Evolutionary conservation across 64 coral and sea anemone genomes (phyloP), one percentile per base, ranked within the genome.

Genomic region (Hydrozoanthus tunicans): DNA sequence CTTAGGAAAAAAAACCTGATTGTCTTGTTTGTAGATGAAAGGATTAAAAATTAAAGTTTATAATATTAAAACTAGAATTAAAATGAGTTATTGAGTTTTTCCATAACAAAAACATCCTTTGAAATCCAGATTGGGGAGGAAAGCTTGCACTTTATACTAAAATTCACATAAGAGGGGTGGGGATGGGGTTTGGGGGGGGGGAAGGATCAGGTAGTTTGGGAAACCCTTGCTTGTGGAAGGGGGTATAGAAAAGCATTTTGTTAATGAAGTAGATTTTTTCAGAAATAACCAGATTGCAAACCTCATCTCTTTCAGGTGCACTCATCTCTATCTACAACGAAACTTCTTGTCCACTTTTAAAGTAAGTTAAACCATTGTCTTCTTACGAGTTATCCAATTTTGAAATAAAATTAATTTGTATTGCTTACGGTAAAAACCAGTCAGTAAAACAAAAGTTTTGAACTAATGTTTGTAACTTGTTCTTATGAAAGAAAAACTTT

Each of bases 261-360:
- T 71, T 17, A 25, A 10, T 74, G 27, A 3, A 43, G 51, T 8
- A 43, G 27, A 67, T 15, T 13, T 13, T 69, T 17, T 71, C 3
- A 11, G 10, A 43, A 11, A 51, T 52, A 7, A 51, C 8, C 51
- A 3, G 52, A 75, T 75, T 11, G 60, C 62, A 62, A 1, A 7
- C 64, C n/a, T 65, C 15, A 6, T 92, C 70, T 60, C 77, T 89
- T 86, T 55, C 80, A 99, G 97, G 71, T 99, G 97, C 64, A 95
- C 91, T 58, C 83, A 92, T 77, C 92, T 99, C 64, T 99, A 91
- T 52, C 89, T 99, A 6, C 97, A 99, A 80, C 91, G 97, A 83
- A 99, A 99, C 90, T 95, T 93, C 55, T 82, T 99, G 12, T 91
- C 75, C 53, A 79, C 93, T 71, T 90, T 98, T 5, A 98, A 94